Evolutionary conservation across 1,140 invertebrate genomes (phyloP).

Genomic region (Leptopilina boulardi): DNA sequence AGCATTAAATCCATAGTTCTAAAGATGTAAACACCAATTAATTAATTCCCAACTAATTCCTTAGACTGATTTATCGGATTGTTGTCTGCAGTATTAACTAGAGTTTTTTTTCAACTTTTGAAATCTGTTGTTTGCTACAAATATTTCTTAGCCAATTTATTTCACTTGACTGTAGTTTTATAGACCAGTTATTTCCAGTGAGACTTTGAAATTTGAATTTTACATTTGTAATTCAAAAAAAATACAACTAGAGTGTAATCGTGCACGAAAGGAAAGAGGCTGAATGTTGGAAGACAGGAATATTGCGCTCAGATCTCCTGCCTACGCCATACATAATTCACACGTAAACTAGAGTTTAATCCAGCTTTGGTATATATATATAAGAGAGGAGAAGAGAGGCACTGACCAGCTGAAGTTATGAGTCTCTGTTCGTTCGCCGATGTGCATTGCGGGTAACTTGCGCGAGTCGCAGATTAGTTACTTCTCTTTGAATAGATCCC

Average conservation of each 20-base stretch:
- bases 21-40: too few species aligned
- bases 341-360: conserved; percentile 54
- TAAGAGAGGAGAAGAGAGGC: too few species aligned
- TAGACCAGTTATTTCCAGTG: neutral
- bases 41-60: too few species aligned
- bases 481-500: conserved; percentile 40
- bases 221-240: neutral
- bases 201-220: neutral
- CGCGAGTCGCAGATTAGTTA: conserved; percentile 53
- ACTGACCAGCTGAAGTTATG: conserved; percentile 53
- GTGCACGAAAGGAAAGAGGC: neutral
- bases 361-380: conserved; percentile 48
- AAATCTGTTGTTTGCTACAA: too few species aligned
- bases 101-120: too few species aligned
- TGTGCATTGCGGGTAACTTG: conserved; percentile 50
- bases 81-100: too few species aligned
- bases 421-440: conserved; percentile 49
- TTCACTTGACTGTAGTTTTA: neutral
- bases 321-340: conserved; percentile 29
- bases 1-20: too few species aligned
- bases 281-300: conserved; percentile 10
- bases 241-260: neutral
- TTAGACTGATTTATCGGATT: too few species aligned
- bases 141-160: too few species aligned
- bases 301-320: conserved; percentile 22